Base-by-base conservation (phyloP, 2,113 vertebrate genomes). In the Rhynchomys soricoides region DNA sequence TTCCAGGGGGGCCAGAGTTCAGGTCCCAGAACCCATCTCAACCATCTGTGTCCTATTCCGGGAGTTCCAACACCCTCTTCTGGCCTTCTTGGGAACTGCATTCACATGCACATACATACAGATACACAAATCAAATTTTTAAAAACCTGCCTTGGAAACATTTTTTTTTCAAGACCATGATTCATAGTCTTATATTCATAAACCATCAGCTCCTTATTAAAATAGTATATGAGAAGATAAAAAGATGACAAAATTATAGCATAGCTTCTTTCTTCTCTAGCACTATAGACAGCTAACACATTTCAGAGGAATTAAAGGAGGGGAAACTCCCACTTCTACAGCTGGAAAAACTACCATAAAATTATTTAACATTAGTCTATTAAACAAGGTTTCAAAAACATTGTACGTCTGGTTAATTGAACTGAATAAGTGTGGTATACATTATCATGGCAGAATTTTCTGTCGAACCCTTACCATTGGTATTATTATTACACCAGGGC, bases 271-370 rank as follows among this genome's bases (percentile, higher is more conserved):
- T 31, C n/a, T 93, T 43, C 64, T 95, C 37, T 11, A 77, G 26
- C 77, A 45, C n/a, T 48, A n/a, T 12, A 73, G 88, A 17, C 31
- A 89, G 22, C n/a, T 74, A 40, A 29, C 55, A 45, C 50, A 75
- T 66, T 83, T 77, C 71, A 50, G 48, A 34, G 26, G 13, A 89
- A 17, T 83, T 83, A 57, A 83, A 40, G 29, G 15, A 34, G 22
- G 6, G 17, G 2, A 85, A 71, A 16, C 31, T 88, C 34, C 26
- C 29, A 91, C 74, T 90, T 68, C 85, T 7, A 26, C 40, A 50
- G 48, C 21, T 52, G 86, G 57, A 90, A 91, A 96, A 83, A 91
- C 12, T 55, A 50, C 68, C n/a, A 31, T 37, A 89, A 71, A 96
- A 87, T 62, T 85, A 57, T 29, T 77, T 43, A 48, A 43, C 12